Conservation (phyloP, 1,140 invertebrate species). For the Nasonia giraulti region DNA sequence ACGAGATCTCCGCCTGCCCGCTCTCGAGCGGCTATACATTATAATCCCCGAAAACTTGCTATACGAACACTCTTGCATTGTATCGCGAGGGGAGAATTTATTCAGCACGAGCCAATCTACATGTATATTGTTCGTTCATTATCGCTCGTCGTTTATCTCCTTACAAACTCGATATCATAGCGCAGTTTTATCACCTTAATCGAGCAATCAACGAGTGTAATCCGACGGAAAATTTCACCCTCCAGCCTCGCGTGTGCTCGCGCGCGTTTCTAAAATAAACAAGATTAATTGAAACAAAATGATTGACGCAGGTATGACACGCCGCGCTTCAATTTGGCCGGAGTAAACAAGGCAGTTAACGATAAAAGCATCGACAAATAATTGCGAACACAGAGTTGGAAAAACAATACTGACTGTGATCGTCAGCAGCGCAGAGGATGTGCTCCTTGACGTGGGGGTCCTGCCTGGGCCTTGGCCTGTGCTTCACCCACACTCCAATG, state of each 20-base stretch:
- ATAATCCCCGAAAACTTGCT: neutral
- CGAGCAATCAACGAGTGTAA: slow-evolving; percentile 15
- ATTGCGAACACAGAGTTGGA: neutral
- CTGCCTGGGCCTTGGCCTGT: slow-evolving; percentile 80
- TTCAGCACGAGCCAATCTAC: neutral
- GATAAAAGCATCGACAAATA: neutral
- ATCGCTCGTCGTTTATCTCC: neutral
- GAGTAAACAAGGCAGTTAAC: neutral
- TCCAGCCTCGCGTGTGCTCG: neutral
- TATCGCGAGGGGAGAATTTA: neutral
- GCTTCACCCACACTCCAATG: slow-evolving; percentile 94
- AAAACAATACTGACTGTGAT: slow-evolving; percentile 86
- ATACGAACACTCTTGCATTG: neutral
- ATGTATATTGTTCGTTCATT: neutral
- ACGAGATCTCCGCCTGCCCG: neutral
- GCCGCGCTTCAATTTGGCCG: no score
- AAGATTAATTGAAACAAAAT: neutral
- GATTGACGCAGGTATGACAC: neutral
- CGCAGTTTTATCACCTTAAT: slow-evolving; percentile 1
- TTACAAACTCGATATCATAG: neutral
- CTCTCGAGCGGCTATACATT: neutral
- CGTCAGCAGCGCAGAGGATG: slow-evolving; percentile 95
- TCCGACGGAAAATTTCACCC: neutral
- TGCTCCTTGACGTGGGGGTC: slow-evolving; percentile 96
- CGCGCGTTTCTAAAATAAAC: neutral